A percentile compares a stretch with the other conserved stretches of the same genome.
These are phyloP conservation scores for Allacma fusca DNA, from an alignment of 2,888 invertebrate species.

Conservation along the genomic window DNA sequence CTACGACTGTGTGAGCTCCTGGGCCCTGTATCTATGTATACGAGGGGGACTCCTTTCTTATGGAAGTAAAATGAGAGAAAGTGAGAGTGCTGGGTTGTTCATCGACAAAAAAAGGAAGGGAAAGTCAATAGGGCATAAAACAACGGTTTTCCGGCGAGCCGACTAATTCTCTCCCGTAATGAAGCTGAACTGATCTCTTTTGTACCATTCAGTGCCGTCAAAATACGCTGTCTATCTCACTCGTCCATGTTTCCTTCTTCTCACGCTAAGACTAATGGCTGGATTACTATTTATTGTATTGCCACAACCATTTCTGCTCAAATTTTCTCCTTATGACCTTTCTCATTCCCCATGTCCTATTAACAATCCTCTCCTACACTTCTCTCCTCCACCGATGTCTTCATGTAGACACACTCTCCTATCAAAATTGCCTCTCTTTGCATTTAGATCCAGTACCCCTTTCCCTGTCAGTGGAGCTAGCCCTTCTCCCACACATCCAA, in stretches of 20 bases:
- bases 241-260: conserved; percentile 37
- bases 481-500: no score
- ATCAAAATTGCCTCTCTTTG: no score
- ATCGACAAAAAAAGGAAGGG: conserved; percentile 28
- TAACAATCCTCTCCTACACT: neutral
- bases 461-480: no score
- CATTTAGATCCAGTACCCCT: no score
- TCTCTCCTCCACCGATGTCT: no score
- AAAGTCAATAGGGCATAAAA: conserved; percentile 51
- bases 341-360: neutral
- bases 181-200: conserved; percentile 49
- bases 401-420: neutral
- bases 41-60: neutral
- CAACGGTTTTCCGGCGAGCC: conserved; percentile 42
- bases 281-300: conserved; percentile 19
- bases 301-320: conserved; percentile 21
- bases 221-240: conserved; percentile 44
- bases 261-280: conserved; percentile 35
- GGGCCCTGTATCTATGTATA: no score
- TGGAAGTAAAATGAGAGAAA: conserved; percentile 22
- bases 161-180: conserved; percentile 49
- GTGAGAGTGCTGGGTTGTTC: neutral
- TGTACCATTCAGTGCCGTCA: conserved; percentile 43
- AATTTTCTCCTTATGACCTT: conserved; percentile 14
- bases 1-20: no score